phyloP scores from a whole-genome alignment of 2,888 invertebrate genomes.

The Drosophila kuntzei region DNA sequence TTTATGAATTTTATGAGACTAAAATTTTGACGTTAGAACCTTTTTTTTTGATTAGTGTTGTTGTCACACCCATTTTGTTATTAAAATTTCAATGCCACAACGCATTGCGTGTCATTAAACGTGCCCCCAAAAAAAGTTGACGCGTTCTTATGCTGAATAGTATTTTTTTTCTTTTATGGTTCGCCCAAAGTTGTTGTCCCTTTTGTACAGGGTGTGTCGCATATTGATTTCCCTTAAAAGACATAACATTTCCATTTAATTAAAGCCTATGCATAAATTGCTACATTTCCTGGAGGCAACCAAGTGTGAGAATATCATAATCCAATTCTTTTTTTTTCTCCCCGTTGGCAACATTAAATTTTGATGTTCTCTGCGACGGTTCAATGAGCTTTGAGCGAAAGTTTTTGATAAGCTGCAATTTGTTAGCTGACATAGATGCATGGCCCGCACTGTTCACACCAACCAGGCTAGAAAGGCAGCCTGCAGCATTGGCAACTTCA shows the following conservation, averaged over 20 bases:
- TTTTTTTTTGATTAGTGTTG: too few species aligned
- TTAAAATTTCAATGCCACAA: slow-evolving; percentile 51
- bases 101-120: slow-evolving; percentile 52
- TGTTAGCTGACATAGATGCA: slow-evolving; percentile 42
- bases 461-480: slow-evolving; percentile 5
- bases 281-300: slow-evolving; percentile 20
- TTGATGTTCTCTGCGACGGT: slow-evolving; percentile 11
- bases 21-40: too few species aligned
- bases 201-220: slow-evolving; percentile 35
- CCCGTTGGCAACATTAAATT: slow-evolving; percentile 26
- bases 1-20: too few species aligned
- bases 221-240: slow-evolving; percentile 46
- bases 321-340: slow-evolving; percentile 1
- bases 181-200: slow-evolving; percentile 40
- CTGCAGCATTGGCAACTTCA: slow-evolving; percentile 26
- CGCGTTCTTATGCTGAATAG: slow-evolving; percentile 28
- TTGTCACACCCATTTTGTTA: slow-evolving; percentile 17
- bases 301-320: slow-evolving; percentile 36
- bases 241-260: slow-evolving; percentile 46
- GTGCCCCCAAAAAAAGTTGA: slow-evolving; percentile 8
- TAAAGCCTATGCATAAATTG: slow-evolving; percentile 45
- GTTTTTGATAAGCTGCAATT: slow-evolving; percentile 37
- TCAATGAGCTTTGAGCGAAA: slow-evolving; percentile 37
- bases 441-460: slow-evolving; percentile 43
- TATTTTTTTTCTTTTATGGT: slow-evolving; percentile 42